Base-by-base conservation (phyloP, 2,797 vertebrate genomes). In the Ataeniobius toweri region DNA sequence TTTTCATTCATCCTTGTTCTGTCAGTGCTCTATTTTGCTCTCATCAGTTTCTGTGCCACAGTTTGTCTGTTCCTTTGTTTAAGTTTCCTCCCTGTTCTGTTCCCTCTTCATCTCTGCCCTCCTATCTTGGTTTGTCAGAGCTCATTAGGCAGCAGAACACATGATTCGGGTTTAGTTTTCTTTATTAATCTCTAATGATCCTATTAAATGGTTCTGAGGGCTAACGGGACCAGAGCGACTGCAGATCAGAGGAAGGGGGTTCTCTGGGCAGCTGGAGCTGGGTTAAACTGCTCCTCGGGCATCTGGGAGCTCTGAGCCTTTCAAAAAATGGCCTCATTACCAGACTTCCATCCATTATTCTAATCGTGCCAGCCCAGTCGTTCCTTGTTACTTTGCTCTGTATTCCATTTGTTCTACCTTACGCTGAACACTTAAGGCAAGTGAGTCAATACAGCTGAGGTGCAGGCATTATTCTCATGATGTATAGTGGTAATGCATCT, bases 131-230 rank as follows among this genome's bases (percentile, higher is more conserved):
- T 81, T 71, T 90, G 89, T 88, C 89, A 84, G 86, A 85, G 78
- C 89, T 93, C 87, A 93, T 94, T 94, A 94, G 78, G 83, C 75
- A 83, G 79, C 72, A 50, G 80, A 71, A 55, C 77, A 87, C 82
- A 90, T 86, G 88, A 91, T 83, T 90, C 82, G 14, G 77, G 80
- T 81, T 82, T 78, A 82, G 89, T 89, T 90, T 86, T 88, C 86
- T 90, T 91, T 93, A 95, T 93, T 91, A 90, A 95, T 94, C 86
- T 59, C 78, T 89, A 93, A 94, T 75, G 69, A 93, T 90, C 82
- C 83, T 90, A 92, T 91, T 93, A 91, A 93, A 92, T 56, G 78
- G 77, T 70, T 89, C 76, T 83, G 77, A 80, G 82, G 79, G 79
- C 81, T 80, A 83, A 68, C 81, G 74, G 58, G 78, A 83, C 80